Conservation (phyloP, 2,888 invertebrate species). For the Dendrolimus pini region DNA sequence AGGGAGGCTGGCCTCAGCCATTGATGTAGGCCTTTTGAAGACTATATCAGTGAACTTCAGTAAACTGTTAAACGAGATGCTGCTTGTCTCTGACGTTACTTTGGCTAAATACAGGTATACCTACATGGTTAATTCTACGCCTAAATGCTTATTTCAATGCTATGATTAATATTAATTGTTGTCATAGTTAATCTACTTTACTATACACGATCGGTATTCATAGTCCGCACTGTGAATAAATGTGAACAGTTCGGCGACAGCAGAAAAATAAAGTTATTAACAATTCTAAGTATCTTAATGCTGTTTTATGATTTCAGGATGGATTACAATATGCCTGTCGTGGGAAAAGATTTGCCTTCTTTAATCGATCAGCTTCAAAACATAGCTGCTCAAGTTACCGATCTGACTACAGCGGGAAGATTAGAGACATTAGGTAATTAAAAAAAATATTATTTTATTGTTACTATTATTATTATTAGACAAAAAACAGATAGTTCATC, state of each 20-base stretch:
- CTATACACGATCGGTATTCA: too few relatives aligned
- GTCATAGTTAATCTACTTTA: too few relatives aligned
- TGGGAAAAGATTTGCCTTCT: constrained; percentile 79
- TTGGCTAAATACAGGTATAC: constrained; percentile 77
- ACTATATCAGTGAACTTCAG: constrained; percentile 77
- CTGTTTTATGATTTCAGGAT: constrained; percentile 31
- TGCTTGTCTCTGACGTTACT: constrained; percentile 76
- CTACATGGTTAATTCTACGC: neutral
- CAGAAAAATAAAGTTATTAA: too few relatives aligned
- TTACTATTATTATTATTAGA: too few relatives aligned
- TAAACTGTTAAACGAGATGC: constrained; percentile 74
- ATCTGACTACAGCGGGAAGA: constrained; percentile 82
- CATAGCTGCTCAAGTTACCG: constrained; percentile 81
- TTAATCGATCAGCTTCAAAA: constrained; percentile 81
- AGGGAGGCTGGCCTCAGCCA: constrained; percentile 66
- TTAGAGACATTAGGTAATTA: constrained; percentile 80
- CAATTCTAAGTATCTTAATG: too few relatives aligned
- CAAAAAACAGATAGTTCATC: too few relatives aligned
- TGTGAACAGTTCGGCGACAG: too few relatives aligned
- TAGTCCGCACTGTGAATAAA: too few relatives aligned
- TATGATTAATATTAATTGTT: too few relatives aligned
- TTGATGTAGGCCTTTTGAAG: constrained; percentile 69
- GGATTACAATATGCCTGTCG: constrained; percentile 78
- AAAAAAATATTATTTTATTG: neutral
- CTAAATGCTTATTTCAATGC: too few relatives aligned